These are phyloP conservation scores for Stegophylla sp. DNA, from an alignment of 2,888 invertebrate species.

Conservation along the genomic window DNA sequence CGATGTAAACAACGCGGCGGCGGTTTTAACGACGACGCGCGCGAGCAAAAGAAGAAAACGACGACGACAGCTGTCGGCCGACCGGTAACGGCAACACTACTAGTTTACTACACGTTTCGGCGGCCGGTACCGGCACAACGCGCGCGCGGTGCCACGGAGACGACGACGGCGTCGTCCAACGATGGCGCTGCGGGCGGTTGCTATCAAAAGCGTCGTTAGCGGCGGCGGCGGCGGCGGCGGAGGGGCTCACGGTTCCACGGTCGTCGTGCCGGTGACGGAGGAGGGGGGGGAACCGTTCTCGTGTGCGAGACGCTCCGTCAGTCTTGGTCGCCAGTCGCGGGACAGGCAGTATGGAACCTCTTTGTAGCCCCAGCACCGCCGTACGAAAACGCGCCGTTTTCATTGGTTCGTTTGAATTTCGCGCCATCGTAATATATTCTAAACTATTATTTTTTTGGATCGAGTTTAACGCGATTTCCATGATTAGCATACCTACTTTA, in stretches of 20 bases:
- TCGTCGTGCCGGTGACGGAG: neutral
- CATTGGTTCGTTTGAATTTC: too few species aligned
- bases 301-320: neutral
- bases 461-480: too few species aligned
- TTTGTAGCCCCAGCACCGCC: too few species aligned
- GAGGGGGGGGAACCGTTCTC: neutral
- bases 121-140: constrained; percentile 9
- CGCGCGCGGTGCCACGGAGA: neutral
- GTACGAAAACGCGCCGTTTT: too few species aligned
- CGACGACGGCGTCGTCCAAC: constrained; percentile 14
- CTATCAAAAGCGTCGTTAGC: too few species aligned
- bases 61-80: constrained; percentile 12
- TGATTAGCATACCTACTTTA: too few species aligned
- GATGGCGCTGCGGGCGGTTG: constrained; percentile 19
- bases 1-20: neutral
- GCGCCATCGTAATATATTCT: too few species aligned
- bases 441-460: too few species aligned
- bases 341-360: too few species aligned
- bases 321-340: too few species aligned
- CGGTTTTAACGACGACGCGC: neutral
- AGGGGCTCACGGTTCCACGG: neutral
- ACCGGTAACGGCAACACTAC: constrained; percentile 49
- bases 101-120: constrained; percentile 26
- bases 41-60: too few species aligned
- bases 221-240: neutral